Evolutionary conservation across 2,797 vertebrate species (phyloP), one percentile per base, ranked within the genome.

Genomic region (Lateolabrax maculatus): DNA sequence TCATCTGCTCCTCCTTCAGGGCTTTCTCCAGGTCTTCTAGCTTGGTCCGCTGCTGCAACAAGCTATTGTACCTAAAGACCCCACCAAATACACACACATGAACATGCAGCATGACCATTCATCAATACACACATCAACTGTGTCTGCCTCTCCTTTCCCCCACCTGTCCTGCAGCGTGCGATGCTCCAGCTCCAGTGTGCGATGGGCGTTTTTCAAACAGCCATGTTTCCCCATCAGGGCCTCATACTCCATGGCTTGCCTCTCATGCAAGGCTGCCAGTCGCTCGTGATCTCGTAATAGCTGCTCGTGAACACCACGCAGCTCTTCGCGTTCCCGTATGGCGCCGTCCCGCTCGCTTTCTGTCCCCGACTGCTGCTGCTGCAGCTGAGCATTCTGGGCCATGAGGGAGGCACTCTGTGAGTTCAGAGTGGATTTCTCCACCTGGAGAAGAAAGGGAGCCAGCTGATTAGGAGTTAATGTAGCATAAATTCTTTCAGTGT

Each of bases 361-460:
- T 56, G 95, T 93, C n/a, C 95, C 86, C 0, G 95, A 96, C 83
- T 97, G 96, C 81, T 97, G 97, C 75, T 96, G 95, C 88, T 97
- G 93, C 76, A 98, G 94, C 68, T 97, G 97, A 48, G 97, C 95
- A 21, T 98, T 98, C 92, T 99, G 97, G 77, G 96, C 97, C 97
- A 97, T 96, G 56, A 99, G 96, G 19, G 97, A 97, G 23, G 97
- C 96, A 69, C 97, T 97, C 89, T 97, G 97, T 0, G 97, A 98
- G 88, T 95, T 97, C 83, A 98, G 94, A 0, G 97, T 97, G 16
- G 97, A 98, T 68, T 97, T 98, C 89, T 99, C 97, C 79, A 99
- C 97, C 97, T 99, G 89, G 16, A 81, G 80, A 76, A 29, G 66
- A 53, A 71, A 11, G 9, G 31, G 12, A 61, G 1, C 3, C 13